These are phyloP conservation scores for western clawed frog (Xenopus tropicalis) DNA, from an alignment of 2,113 vertebrate genomes.

Conservation along the genomic window UCB_Xtro_10.0 CM004449.2:68611001-68611500, in stretches of 20 bases:
- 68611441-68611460: not conserved
- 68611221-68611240: not conserved
- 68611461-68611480: conserved; percentile 27
- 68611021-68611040: no score
- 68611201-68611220: not conserved
- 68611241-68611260: not conserved
- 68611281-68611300: conserved; percentile 23
- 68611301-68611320: conserved; percentile 21
- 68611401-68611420: not conserved
- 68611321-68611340: conserved; percentile 13
- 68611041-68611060: no score
- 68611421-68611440: not conserved
- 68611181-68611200: not conserved
- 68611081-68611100: no score
- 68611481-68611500: conserved; percentile 7
- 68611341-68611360: conserved; percentile 7
- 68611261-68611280: not conserved
- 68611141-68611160: no score
- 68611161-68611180: no score
- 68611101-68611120: no score
- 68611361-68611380: conserved; percentile 1
- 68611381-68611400: conserved; percentile 19
- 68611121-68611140: no score
- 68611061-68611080: no score
- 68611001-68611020: no score